Base-by-base conservation (phyloP, 2,113 vertebrate genomes). In the Salvelinus namaycush region DNA sequence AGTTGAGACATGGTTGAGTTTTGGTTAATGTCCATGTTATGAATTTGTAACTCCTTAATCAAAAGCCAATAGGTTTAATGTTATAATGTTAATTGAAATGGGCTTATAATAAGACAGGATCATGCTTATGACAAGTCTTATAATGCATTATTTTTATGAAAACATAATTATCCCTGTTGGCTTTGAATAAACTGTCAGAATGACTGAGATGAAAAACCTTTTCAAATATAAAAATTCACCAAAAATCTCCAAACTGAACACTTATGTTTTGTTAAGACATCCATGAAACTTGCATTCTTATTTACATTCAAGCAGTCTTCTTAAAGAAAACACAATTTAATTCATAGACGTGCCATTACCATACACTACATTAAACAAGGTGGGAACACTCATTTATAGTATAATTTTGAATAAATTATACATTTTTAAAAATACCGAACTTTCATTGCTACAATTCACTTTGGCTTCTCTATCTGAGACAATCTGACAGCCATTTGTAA, bases 281-380 rank as follows among this genome's bases (percentile, higher is more conserved):
- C n/a, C 11, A 62, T 62, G 59, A 22, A 62, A 62, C 70, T 77
- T 76, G 76, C 70, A 77, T 80, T 75, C 29, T 62, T 68, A 9
- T 73, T 77, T 93, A 93, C 91, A 92, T 93, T 94, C 92, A 94
- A 91, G 89, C 92, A 92, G 92, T 92, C 90, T 83, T 91, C 84
- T 77, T 83, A 85, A 80, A 87, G 69, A 83, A 87, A 83, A 83
- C 78, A 89, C 48, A 59, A 81, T 26, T 78, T 14, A 60, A 62
- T 66, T 70, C 69, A 68, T 70, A 73, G 75, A 70, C 24, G 14
- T 67, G n/a, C 11, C 65, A 67, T 18, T 14, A 27, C 22, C 24
- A 29, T 27, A 67, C 14, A 29, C 12, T 6, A 67, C 11, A 67
- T 49, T 20, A 48, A 49, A 14, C 9, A 72, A 72, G 48, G 26